Percentiles rank a stretch among this genome's conserved stretches.
phyloP scores from a whole-genome alignment of 2,888 invertebrate genomes.

The Brachyptera putata region DNA sequence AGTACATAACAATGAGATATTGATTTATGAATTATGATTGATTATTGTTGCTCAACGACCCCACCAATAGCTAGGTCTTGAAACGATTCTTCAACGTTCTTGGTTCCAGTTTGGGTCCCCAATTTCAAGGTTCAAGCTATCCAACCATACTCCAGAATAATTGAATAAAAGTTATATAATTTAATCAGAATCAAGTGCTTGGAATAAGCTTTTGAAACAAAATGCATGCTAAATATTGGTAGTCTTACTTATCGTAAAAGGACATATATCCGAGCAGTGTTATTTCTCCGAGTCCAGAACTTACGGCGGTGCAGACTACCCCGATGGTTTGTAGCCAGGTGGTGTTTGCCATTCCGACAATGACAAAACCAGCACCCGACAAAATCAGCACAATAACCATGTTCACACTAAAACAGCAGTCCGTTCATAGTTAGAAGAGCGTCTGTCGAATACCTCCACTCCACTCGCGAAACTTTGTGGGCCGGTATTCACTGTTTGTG shows the following conservation, averaged over 20 bases:
- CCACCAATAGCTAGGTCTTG: too few relatives aligned
- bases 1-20: too few relatives aligned
- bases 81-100: too few relatives aligned
- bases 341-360: constrained; percentile 60
- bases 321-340: constrained; percentile 62
- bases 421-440: not conserved
- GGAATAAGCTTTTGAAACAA: too few relatives aligned
- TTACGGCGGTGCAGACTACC: constrained; percentile 67
- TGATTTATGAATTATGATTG: too few relatives aligned
- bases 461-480: not conserved
- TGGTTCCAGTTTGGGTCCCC: too few relatives aligned
- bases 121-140: too few relatives aligned
- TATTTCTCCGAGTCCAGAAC: constrained; percentile 75
- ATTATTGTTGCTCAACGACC: too few relatives aligned
- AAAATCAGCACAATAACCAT: constrained; percentile 55
- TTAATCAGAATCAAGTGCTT: too few relatives aligned
- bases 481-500: not conserved
- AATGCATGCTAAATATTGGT: too few relatives aligned
- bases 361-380: constrained; percentile 58
- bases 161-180: too few relatives aligned
- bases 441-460: not conserved
- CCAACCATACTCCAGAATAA: too few relatives aligned
- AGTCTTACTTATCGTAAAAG: constrained; percentile 55
- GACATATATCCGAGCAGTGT: constrained; percentile 62
- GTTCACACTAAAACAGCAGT: constrained; percentile 56